A percentile compares a stretch with the other conserved stretches of the same genome.
phyloP scores from a whole-genome alignment of 2,113 vertebrate species.

The Salvelinus alpinus region DNA sequence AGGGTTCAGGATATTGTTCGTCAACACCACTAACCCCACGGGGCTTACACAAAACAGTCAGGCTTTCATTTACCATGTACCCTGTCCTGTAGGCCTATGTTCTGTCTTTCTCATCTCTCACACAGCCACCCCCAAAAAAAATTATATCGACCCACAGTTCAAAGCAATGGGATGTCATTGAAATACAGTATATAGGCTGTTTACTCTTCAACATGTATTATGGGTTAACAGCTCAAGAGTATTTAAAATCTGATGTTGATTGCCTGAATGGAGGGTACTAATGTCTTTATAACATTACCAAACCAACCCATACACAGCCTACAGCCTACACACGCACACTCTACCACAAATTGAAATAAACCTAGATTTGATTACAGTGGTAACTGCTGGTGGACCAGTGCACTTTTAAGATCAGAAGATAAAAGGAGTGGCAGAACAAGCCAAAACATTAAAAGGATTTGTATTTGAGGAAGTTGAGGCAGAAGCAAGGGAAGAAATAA shows the following conservation, averaged over 20 bases:
- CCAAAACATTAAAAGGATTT: constrained; percentile 31
- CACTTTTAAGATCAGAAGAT: constrained; percentile 31
- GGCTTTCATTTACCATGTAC: constrained; percentile 44
- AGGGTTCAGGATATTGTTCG: constrained; percentile 58
- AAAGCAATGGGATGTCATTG: constrained; percentile 17
- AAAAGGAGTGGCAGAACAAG: constrained; percentile 46
- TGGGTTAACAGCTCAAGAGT: constrained; percentile 1
- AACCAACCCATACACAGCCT: constrained; percentile 4
- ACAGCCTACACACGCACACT: constrained; percentile 13
- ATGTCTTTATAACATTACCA: constrained; percentile 1
- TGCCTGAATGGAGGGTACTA: constrained; percentile 2
- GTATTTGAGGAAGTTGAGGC: constrained; percentile 13
- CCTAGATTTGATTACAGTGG: constrained; percentile 15
- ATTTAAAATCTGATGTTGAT: neutral
- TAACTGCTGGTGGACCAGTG: neutral
- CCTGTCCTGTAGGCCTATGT: neutral
- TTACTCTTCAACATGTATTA: neutral
- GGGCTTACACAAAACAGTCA: constrained; percentile 54
- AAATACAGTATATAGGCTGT: neutral
- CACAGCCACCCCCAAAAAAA: constrained; percentile 6
- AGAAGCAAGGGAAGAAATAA: constrained; percentile 42
- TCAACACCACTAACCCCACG: constrained; percentile 58
- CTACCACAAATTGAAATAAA: constrained; percentile 17
- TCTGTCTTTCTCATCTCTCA: constrained; percentile 16
- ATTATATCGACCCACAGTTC: constrained; percentile 21